Percentiles rank a stretch among this genome's conserved stretches.
Conservation (phyloP, 2,113 vertebrate species). For the Limanda limanda region DNA sequence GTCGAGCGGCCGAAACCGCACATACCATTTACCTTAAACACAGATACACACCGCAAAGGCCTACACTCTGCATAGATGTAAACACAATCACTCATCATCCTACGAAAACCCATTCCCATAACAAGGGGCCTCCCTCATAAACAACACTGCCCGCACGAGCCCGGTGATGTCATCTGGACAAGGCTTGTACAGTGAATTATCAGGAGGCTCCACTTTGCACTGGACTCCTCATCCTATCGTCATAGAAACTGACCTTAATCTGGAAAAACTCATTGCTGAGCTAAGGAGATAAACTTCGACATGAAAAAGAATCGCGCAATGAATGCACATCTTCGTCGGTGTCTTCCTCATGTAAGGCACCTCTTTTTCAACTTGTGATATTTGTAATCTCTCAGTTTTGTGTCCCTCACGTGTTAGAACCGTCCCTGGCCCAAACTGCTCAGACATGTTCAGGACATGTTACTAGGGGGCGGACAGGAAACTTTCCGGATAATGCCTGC, state of each 20-base stretch:
- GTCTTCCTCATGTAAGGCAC: no score
- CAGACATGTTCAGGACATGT: no score
- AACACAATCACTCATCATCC: conserved; percentile 50
- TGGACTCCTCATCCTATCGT: conserved; percentile 26
- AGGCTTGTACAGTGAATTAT: conserved; percentile 21
- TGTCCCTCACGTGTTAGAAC: no score
- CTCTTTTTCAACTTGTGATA: no score
- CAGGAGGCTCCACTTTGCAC: conserved; percentile 7
- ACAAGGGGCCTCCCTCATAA: conserved; percentile 61
- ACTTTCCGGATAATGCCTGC: no score
- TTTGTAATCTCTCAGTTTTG: no score
- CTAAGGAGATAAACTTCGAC: neutral
- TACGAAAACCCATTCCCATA: conserved; percentile 29
- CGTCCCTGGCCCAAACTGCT: no score
- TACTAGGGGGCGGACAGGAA: no score
- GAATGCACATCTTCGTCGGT: no score
- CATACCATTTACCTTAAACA: conserved; percentile 35
- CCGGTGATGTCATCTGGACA: conserved; percentile 42
- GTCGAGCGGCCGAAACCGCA: conserved; percentile 32
- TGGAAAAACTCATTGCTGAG: no score
- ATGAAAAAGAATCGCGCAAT: no score
- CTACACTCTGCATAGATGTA: conserved; percentile 28
- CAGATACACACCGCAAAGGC: conserved; percentile 10
- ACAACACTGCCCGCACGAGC: conserved; percentile 43
- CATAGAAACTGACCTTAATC: conserved; percentile 33